Conservation (phyloP, 2,113 vertebrate genomes). For the Aegithalos caudatus region DNA sequence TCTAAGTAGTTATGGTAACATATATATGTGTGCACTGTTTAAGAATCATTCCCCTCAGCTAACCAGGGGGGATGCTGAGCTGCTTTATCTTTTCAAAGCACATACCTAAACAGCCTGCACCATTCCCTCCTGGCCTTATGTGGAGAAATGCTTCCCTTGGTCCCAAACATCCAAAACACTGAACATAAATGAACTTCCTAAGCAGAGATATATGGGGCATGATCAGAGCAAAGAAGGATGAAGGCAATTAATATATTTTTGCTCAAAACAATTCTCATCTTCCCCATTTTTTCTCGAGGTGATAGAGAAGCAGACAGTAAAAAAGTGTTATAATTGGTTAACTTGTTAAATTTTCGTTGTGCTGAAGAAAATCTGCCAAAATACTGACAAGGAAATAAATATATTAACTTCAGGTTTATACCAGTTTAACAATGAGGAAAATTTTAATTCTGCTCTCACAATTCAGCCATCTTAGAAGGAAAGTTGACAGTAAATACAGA, state of each 20-base stretch:
- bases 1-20: neutral
- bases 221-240: neutral
- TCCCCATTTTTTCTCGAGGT: neutral
- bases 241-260: neutral
- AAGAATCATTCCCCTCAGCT: neutral
- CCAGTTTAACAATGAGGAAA: neutral
- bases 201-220: neutral
- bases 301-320: neutral
- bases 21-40: neutral
- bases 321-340: neutral
- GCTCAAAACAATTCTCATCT: neutral
- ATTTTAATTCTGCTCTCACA: neutral
- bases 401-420: neutral
- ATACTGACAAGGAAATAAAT: neutral
- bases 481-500: neutral
- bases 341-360: neutral
- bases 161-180: fast-evolving
- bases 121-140: neutral
- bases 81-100: neutral
- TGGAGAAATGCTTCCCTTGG: neutral
- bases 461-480: neutral
- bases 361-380: neutral
- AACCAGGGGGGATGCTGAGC: neutral
- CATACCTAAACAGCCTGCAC: neutral
- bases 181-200: neutral